These are phyloP conservation scores for Periplaneta americana DNA, from an alignment of 1,140 invertebrate species.

Conservation along the genomic window DNA sequence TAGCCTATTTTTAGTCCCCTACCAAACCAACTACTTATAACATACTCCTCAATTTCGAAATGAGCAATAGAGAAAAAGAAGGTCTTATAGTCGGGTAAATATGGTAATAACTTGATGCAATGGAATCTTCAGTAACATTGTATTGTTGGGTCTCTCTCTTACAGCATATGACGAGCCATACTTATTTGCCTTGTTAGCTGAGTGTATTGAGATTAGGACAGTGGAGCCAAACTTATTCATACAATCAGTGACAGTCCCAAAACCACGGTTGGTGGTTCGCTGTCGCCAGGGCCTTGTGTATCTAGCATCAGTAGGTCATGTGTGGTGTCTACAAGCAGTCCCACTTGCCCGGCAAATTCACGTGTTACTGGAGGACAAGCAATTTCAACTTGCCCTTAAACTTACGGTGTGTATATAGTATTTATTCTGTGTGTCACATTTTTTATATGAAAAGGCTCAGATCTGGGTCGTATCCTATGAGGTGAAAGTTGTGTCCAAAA, in stretches of 20 bases:
- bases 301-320: conserved; percentile 75
- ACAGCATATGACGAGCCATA: conserved; percentile 89
- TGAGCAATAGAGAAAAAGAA: too few species aligned
- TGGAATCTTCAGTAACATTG: too few species aligned
- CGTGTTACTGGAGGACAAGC: conserved; percentile 76
- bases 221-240: conserved; percentile 64
- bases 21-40: too few species aligned
- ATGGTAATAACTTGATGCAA: too few species aligned
- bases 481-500: too few species aligned
- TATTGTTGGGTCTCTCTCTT: conserved; percentile 30
- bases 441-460: too few species aligned
- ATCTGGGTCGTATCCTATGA: too few species aligned
- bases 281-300: conserved; percentile 64
- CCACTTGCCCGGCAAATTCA: conserved; percentile 77
- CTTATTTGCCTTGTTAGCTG: conserved; percentile 74
- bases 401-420: conserved; percentile 76
- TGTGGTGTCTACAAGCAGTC: conserved; percentile 79
- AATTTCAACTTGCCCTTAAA: conserved; percentile 90
- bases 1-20: too few species aligned
- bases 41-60: too few species aligned
- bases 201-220: conserved; percentile 76
- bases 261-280: conserved; percentile 56
- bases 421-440: too few species aligned
- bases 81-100: too few species aligned
- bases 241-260: conserved; percentile 66